Conservation (phyloP, 1,140 invertebrate genomes). For the Drosophila seguyi region DNA sequence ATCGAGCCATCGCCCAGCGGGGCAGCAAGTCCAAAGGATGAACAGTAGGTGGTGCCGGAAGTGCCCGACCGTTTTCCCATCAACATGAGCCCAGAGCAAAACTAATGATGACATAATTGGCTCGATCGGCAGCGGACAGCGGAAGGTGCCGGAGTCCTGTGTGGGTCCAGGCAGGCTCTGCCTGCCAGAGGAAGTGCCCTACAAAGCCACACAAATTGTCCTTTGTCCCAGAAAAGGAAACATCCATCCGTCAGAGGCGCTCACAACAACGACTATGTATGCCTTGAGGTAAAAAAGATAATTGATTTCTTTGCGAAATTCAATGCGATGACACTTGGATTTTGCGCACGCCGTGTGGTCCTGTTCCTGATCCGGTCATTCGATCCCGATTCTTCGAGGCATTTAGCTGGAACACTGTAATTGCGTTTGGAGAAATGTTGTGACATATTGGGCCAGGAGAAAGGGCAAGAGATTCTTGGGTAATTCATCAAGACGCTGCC, state of each 20-base stretch:
- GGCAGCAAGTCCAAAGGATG: constrained; percentile 37
- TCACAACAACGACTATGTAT: constrained; percentile 40
- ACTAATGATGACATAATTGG: constrained; percentile 83
- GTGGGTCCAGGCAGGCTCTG: constrained; percentile 23
- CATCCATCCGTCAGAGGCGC: constrained; percentile 67
- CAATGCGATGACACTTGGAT: constrained; percentile 75
- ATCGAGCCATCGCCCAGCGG: constrained; percentile 50
- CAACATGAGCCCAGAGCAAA: constrained; percentile 57
- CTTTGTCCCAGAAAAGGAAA: constrained; percentile 63
- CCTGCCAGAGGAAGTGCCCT: constrained; percentile 57
- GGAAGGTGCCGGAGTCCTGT: constrained; percentile 23
- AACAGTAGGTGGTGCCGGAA: constrained; percentile 82
- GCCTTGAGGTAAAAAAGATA: constrained; percentile 54
- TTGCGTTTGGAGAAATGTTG: constrained; percentile 58
- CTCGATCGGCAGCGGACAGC: constrained; percentile 50
- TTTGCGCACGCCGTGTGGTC: constrained; percentile 69
- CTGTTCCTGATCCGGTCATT: constrained; percentile 14
- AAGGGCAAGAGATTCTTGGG: constrained; percentile 53
- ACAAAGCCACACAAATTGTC: constrained; percentile 53
- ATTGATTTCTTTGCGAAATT: constrained; percentile 81
- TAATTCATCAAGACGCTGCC: constrained; percentile 67
- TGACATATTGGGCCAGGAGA: constrained; percentile 57
- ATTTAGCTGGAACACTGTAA: constrained; percentile 65
- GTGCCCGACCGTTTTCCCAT: constrained; percentile 65
- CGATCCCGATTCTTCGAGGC: constrained; percentile 5